These are phyloP conservation scores for Dasypogon diadema DNA, from an alignment of 2,888 invertebrate species.

Conservation along the genomic window DNA sequence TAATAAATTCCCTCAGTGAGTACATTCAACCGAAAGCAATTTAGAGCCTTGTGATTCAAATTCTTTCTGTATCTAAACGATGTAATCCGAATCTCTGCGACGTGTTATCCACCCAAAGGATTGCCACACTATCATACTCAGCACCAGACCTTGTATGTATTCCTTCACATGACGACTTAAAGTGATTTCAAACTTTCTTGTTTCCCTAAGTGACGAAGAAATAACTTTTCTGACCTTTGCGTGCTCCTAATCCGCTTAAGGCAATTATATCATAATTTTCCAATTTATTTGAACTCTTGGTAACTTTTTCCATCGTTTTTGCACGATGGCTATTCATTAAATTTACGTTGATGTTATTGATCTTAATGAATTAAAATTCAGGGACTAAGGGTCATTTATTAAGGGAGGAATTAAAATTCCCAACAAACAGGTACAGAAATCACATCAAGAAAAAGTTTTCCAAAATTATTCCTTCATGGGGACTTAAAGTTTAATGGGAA, in stretches of 20 bases:
- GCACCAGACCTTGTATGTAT: too few relatives aligned
- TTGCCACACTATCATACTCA: too few relatives aligned
- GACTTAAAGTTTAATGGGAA: slow-evolving; percentile 30
- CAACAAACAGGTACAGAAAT: neutral
- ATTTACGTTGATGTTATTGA: neutral
- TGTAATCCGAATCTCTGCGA: too few relatives aligned
- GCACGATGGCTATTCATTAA: too few relatives aligned
- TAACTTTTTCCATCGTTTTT: neutral
- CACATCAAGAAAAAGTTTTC: neutral
- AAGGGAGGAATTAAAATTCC: neutral
- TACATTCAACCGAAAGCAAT: too few relatives aligned
- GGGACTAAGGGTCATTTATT: neutral
- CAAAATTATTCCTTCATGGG: neutral
- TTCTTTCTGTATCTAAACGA: too few relatives aligned
- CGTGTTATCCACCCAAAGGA: too few relatives aligned
- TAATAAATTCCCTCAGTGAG: too few relatives aligned
- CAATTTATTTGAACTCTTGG: neutral
- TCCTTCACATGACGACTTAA: too few relatives aligned
- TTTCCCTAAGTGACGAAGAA: neutral
- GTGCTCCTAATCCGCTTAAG: neutral
- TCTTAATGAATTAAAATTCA: neutral
- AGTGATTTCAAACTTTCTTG: too few relatives aligned
- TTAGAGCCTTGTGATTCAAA: too few relatives aligned
- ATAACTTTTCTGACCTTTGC: neutral
- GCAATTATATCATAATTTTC: neutral